phyloP scores from a whole-genome alignment of 1,140 invertebrate genomes.

The Protaetia brevitarsis region DNA sequence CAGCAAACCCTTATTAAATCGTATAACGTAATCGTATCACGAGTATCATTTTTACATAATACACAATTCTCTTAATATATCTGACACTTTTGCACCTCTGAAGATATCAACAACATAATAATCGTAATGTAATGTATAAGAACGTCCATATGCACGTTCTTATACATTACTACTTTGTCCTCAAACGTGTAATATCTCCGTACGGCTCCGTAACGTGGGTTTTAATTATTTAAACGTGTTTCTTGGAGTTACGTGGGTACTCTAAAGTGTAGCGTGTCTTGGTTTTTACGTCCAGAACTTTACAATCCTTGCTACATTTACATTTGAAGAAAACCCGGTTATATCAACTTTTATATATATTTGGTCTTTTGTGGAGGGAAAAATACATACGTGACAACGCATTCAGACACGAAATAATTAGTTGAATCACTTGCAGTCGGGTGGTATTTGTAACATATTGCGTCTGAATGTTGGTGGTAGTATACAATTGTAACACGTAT shows the following conservation, averaged over 20 bases:
- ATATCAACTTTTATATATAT: not conserved
- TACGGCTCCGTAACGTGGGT: not conserved
- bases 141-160: not conserved
- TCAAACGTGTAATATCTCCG: not conserved
- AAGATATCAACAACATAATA: not conserved
- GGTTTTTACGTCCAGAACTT: not conserved
- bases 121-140: not conserved
- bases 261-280: not conserved
- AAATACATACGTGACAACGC: too few species aligned
- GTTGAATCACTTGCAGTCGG: too few species aligned
- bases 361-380: not conserved
- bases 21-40: too few species aligned
- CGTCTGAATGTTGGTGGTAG: too few species aligned
- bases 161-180: not conserved
- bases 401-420: too few species aligned
- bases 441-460: too few species aligned
- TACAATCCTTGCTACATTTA: not conserved
- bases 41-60: too few species aligned
- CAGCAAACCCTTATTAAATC: too few species aligned
- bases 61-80: too few species aligned
- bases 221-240: constrained; percentile 6
- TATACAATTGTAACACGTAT: too few species aligned
- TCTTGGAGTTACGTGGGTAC: not conserved
- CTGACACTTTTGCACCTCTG: not conserved
- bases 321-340: not conserved